Evolutionary conservation across 2,113 vertebrate species (phyloP), one percentile per base, ranked within the genome.

Genomic region (Scomber scombrus): DNA sequence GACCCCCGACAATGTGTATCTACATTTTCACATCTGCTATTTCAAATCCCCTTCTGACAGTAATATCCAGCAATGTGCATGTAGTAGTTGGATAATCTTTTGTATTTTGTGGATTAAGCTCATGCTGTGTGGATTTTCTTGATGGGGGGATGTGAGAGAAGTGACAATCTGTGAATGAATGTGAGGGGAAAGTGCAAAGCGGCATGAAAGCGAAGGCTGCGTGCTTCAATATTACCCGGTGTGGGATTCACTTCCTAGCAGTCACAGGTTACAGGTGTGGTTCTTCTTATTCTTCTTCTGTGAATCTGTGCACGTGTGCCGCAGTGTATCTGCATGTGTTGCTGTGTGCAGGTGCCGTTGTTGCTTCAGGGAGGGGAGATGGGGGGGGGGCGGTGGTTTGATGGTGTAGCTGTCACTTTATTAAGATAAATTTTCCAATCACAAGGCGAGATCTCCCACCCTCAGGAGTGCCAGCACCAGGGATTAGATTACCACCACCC

Each of bases 401-500:
- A 84, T 91, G 85, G 87, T 84, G 82, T 78, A 57, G 70, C 82
- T 91, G 84, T 85, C 83, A 87, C 76, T 83, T 90, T 91, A 93
- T 92, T 91, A 89, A 91, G 92, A 94, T 88, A 89, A 88, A 93
- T 88, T 68, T 67, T 86, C 85, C 92, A 93, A 93, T 94, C 88
- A 85, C 65, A 78, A 18, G 61, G 78, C 11, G 26, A 85, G 77
- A 88, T 88, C 85, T 76, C 46, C 80, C 83, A 49, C 90, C 91
- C 92, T 88, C 69, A 80, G 89, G 71, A 87, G 86, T 18, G 82
- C 82, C 87, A 67, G 79, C 56, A 55, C 80, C 13, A 14, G 47
- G 85, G 92, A 94, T 94, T 94, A 88, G 91, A 95, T 94, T 93
- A 93, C 80, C 67, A 62, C 80, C 83, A 90, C 90, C 92, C 91